phyloP scores from a whole-genome alignment of 2,113 vertebrate genomes.

The Lycaon pictus region DNA sequence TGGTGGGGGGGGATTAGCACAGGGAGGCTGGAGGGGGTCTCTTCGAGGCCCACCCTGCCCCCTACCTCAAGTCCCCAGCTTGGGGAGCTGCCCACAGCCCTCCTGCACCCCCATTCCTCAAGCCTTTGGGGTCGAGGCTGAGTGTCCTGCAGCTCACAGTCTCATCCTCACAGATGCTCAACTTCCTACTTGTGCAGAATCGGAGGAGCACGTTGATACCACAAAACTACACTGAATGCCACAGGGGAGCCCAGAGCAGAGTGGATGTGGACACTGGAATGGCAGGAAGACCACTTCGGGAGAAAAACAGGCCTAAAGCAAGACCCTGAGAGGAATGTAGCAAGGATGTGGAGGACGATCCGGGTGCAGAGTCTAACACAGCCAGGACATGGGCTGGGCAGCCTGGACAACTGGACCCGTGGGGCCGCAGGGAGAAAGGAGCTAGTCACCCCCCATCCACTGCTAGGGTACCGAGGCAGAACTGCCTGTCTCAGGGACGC shows the following conservation, averaged over 20 bases:
- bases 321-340: not conserved
- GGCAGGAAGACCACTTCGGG: not conserved
- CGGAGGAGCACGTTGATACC: not conserved
- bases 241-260: not conserved
- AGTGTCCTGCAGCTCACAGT: not conserved
- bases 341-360: not conserved
- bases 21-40: not conserved
- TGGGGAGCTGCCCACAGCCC: not conserved
- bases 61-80: not conserved
- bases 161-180: not conserved
- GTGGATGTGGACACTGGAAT: not conserved
- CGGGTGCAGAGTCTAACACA: not conserved
- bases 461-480: not conserved
- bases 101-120: not conserved
- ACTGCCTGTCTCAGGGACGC: not conserved
- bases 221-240: not conserved
- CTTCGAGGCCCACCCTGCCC: not conserved
- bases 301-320: not conserved
- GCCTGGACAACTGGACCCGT: not conserved
- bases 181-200: not conserved
- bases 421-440: not conserved
- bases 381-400: not conserved
- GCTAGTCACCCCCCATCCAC: not conserved
- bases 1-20: conserved; percentile 65
- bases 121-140: not conserved